A percentile compares a stretch with the other conserved stretches of the same genome.
These are phyloP conservation scores for Montipora cactus DNA, from an alignment of 64 coral and sea anemone genomes.

Conservation along the genomic window DNA sequence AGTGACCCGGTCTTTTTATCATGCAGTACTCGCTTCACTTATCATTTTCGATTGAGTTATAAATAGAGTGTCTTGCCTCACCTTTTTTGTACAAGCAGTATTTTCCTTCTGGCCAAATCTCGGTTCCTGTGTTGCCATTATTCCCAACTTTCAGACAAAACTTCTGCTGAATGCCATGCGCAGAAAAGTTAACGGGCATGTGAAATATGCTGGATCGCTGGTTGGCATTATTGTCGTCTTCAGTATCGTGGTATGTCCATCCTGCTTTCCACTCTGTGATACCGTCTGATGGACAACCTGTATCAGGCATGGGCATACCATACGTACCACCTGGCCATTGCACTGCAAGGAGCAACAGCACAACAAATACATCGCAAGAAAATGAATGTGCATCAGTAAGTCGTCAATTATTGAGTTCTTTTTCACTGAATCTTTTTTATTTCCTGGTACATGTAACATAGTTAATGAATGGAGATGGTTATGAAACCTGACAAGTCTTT, in stretches of 20 bases:
- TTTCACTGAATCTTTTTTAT: neutral
- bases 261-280: slow-evolving; percentile 86
- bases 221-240: slow-evolving; percentile 95
- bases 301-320: slow-evolving; percentile 89
- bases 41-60: neutral
- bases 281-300: slow-evolving; percentile 89
- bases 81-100: slow-evolving; percentile 99
- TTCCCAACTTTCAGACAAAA: slow-evolving; percentile 90
- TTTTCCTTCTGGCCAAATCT: slow-evolving; percentile 99
- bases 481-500: too few relatives aligned
- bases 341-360: slow-evolving; percentile 46
- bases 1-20: too few relatives aligned
- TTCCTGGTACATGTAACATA: too few relatives aligned
- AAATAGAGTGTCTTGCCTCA: neutral
- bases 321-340: slow-evolving; percentile 96
- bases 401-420: too few relatives aligned
- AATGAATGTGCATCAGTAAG: too few relatives aligned
- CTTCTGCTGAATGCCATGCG: slow-evolving; percentile 98
- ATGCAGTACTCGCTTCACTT: too few relatives aligned
- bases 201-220: slow-evolving; percentile 94
- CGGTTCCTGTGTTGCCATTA: slow-evolving; percentile 70
- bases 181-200: slow-evolving; percentile 98
- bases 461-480: too few relatives aligned
- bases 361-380: neutral
- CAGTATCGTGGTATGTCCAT: slow-evolving; percentile 98